Base-by-base conservation (phyloP, 1,140 invertebrate species). In the Drosophila saltans region DNA sequence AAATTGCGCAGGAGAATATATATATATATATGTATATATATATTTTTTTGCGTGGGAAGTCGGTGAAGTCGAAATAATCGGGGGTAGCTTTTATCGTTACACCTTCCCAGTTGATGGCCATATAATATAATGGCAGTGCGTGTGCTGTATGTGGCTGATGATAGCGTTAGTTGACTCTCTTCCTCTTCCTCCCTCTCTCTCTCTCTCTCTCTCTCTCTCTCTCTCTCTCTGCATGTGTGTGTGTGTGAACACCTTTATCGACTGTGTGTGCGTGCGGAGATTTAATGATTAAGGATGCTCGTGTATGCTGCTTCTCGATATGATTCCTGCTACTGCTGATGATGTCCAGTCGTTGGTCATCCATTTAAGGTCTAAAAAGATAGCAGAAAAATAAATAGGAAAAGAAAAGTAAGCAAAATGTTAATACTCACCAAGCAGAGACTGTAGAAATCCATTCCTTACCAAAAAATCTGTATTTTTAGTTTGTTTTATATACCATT, bases 241-340 rank as follows among this genome's bases (percentile, higher is more conserved):
- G 67, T 63, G 41, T 64, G 33, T 11, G 36, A 69, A 74, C 81
- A 85, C 83, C 83, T 86, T 86, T 88, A 83, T 80, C 76, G 84
- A 74, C 80, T 65, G 74, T 72, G 71, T 66, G 79, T 73, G 73
- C 63, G 58, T 76, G 76, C 70, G 60, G 80, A 88, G 83, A 86
- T 89, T 86, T 88, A 83, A 80, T 86, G 83, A 89, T 86, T 86
- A 86, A 88, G 66, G 45, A 69, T 78, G 59, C 8, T 61, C 26
- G 62, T 57, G 60, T 65, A 78, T 66, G 69, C 77, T 77, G 48
- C 70, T 61, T 36, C 48, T 55, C 11, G 43, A 48, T 48, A 52
- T 3, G 45, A 52, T 52, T 26, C 8, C 2, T 24, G 45, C 8
- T 24, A 7, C 6, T 52, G 7, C 4, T 43, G n/a, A 52, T 43